A percentile compares a stretch with the other conserved stretches of the same genome.
phyloP scores from a whole-genome alignment of 2,797 vertebrate genomes.

The Typhlichthys eigenmanni region DNA sequence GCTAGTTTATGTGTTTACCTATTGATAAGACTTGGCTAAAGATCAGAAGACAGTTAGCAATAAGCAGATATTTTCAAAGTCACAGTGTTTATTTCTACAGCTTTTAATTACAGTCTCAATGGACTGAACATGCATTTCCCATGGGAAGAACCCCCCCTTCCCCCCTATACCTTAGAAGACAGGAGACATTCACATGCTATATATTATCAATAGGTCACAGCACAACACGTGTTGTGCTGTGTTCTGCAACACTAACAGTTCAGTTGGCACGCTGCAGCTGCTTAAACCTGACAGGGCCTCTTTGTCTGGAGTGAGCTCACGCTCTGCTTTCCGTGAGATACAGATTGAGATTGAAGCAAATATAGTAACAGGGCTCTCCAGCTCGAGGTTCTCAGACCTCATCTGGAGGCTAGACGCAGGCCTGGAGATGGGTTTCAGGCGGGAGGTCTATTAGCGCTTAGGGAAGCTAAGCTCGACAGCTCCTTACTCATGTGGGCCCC shows the following conservation, averaged over 20 bases:
- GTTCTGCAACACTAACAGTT: not conserved
- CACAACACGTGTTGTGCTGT: not conserved
- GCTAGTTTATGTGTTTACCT: no score
- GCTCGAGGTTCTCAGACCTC: slow-evolving; percentile 48
- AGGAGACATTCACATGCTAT: not conserved
- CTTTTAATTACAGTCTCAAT: no score
- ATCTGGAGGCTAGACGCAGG: slow-evolving; percentile 61
- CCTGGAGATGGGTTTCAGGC: slow-evolving; percentile 60
- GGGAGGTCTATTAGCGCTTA: slow-evolving; percentile 76
- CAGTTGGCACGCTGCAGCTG: not conserved
- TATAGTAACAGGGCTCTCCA: slow-evolving; percentile 31
- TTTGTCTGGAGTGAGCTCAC: not conserved
- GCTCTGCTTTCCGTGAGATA: slow-evolving; percentile 21
- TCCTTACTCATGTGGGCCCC: slow-evolving; percentile 75
- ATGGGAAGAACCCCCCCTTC: no score
- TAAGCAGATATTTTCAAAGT: no score
- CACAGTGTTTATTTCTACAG: no score
- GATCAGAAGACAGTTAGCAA: no score
- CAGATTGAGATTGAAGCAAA: slow-evolving; percentile 36
- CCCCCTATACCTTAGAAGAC: no score
- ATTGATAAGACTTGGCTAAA: no score
- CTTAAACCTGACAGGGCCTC: slow-evolving; percentile 3
- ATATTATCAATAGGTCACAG: not conserved
- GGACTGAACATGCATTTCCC: no score
- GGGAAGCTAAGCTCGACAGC: slow-evolving; percentile 68